A percentile compares a stretch with the other conserved stretches of the same genome.
phyloP scores from a whole-genome alignment of 2,888 invertebrate species.

The Pyrrhosoma nymphula region DNA sequence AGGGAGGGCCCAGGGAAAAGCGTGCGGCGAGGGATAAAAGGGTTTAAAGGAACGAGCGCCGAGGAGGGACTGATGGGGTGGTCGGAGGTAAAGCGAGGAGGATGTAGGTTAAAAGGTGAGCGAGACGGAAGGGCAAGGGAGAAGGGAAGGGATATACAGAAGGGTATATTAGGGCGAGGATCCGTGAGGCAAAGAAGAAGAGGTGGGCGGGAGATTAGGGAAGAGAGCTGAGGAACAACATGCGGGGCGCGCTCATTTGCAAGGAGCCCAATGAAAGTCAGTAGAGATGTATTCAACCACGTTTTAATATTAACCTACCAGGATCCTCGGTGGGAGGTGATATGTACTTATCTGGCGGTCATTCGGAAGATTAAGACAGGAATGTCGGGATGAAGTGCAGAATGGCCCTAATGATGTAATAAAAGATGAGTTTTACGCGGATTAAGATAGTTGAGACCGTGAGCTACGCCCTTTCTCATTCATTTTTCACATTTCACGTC shows the following conservation, averaged over 20 bases:
- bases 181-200: neutral
- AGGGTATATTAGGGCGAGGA: neutral
- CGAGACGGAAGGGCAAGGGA: neutral
- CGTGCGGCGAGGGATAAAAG: neutral
- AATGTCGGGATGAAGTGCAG: no score
- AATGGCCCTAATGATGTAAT: no score
- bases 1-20: neutral
- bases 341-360: no score
- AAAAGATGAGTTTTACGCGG: no score
- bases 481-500: no score
- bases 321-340: no score
- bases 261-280: neutral
- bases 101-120: neutral
- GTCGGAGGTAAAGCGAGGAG: neutral
- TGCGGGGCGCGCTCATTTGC: neutral
- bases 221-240: neutral
- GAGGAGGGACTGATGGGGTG: neutral
- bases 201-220: neutral
- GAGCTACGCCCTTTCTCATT: no score
- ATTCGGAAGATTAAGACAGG: no score
- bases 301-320: no score
- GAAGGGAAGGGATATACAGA: neutral
- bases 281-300: neutral
- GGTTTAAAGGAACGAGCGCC: neutral
- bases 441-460: no score